These are phyloP conservation scores for Epistrophella euchroma DNA, from an alignment of 2,888 invertebrate species.

Conservation along the genomic window DNA sequence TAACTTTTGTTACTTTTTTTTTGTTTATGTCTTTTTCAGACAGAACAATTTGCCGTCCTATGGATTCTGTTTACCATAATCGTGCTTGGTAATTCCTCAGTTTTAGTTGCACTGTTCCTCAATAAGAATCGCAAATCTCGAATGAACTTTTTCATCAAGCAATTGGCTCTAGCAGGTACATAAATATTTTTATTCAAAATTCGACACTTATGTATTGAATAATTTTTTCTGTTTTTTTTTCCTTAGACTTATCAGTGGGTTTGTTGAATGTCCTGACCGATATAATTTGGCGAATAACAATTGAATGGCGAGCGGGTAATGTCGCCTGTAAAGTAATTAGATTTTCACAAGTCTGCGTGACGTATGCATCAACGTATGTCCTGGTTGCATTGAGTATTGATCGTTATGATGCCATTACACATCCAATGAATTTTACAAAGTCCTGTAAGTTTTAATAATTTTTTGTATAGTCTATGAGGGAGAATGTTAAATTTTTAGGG, in stretches of 20 bases:
- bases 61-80: constrained; percentile 94
- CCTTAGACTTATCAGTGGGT: constrained; percentile 93
- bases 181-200: no score
- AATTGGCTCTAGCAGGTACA: constrained; percentile 95
- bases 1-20: constrained; percentile 66
- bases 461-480: neutral
- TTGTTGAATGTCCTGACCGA: constrained; percentile 94
- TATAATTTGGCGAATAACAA: constrained; percentile 94
- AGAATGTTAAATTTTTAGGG: constrained; percentile 85
- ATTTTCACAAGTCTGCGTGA: constrained; percentile 94
- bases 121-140: constrained; percentile 94
- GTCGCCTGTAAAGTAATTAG: constrained; percentile 94
- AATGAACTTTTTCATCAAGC: constrained; percentile 98
- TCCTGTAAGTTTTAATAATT: constrained; percentile 89
- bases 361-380: constrained; percentile 96
- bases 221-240: neutral
- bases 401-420: constrained; percentile 96
- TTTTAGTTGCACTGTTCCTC: constrained; percentile 92
- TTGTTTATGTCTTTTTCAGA: constrained; percentile 89
- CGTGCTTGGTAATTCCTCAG: constrained; percentile 93
- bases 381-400: constrained; percentile 96
- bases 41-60: constrained; percentile 93
- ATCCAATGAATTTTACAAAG: constrained; percentile 97
- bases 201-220: no score
- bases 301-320: constrained; percentile 95